phyloP scores from a whole-genome alignment of 1,140 invertebrate species.

The Ooceraea biroi region DNA sequence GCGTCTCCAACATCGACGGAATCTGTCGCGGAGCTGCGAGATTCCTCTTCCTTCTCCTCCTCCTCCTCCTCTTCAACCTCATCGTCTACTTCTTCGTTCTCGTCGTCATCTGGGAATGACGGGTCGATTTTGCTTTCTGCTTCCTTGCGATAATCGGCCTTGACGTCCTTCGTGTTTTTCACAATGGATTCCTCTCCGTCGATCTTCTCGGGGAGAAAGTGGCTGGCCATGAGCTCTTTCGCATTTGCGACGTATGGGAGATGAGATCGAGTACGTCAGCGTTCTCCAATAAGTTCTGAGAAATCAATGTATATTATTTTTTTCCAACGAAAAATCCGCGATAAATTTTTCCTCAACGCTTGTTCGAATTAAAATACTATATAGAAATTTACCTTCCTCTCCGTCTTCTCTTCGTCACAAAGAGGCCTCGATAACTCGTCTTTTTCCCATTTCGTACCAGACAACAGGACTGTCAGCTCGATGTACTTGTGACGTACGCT shows the following conservation, averaged over 20 bases:
- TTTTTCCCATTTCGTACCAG: not conserved
- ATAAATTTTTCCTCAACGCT: not conserved
- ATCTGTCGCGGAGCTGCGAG: constrained; percentile 26
- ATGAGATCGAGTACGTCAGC: constrained; percentile 64
- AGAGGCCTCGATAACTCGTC: constrained; percentile 76
- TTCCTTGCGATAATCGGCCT: constrained; percentile 13
- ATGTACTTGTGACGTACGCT: not conserved
- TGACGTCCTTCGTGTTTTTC: not conserved
- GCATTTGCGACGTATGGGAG: constrained; percentile 75
- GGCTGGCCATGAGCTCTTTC: constrained; percentile 77
- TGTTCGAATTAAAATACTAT: no score
- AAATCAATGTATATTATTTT: not conserved
- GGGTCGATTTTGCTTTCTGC: constrained; percentile 22
- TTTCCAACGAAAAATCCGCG: not conserved
- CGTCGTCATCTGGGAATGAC: constrained; percentile 75
- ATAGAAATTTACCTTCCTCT: constrained; percentile 49
- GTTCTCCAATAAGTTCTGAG: constrained; percentile 16
- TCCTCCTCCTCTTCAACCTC: constrained; percentile 64
- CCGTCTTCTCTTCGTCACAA: constrained; percentile 87
- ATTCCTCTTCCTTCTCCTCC: constrained; percentile 51
- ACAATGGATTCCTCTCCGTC: not conserved
- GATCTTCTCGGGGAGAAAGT: constrained; percentile 71
- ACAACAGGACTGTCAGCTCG: not conserved
- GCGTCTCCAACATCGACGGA: not conserved
- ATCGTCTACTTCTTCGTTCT: no score